Evolutionary conservation across 2,797 vertebrate genomes (phyloP).

Genomic region (Coccyzus lansbergi): DNA sequence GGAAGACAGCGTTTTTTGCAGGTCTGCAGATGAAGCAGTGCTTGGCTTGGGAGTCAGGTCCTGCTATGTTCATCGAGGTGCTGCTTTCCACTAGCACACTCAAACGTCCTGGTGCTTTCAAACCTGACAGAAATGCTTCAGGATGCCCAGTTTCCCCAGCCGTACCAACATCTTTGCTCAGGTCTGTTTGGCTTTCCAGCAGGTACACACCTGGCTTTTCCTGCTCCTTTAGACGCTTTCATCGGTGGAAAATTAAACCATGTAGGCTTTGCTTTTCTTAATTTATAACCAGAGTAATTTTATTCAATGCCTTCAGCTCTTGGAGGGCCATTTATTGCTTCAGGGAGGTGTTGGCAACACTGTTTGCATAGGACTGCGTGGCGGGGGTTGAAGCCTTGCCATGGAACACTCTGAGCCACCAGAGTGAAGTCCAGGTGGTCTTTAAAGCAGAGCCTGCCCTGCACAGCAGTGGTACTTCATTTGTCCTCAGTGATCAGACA

Average conservation of each 20-base stretch:
- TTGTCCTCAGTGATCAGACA: not conserved
- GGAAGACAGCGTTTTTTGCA: not conserved
- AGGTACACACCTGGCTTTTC: fast-evolving
- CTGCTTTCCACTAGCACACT: fast-evolving
- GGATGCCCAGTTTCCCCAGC: fast-evolving
- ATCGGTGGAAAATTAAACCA: not conserved
- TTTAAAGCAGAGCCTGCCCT: not conserved
- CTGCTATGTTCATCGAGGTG: fast-evolving
- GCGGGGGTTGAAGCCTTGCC: not conserved
- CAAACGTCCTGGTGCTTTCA: not conserved
- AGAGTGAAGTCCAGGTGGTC: fast-evolving
- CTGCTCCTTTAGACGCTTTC: not conserved
- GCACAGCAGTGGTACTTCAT: fast-evolving
- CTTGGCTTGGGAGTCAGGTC: fast-evolving
- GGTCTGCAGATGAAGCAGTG: not conserved
- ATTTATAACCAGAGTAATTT: not conserved
- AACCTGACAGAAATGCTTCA: not conserved
- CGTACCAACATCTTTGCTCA: fast-evolving
- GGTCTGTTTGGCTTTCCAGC: not conserved
- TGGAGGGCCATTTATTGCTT: fast-evolving
- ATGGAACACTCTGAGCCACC: fast-evolving
- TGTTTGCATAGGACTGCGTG: not conserved
- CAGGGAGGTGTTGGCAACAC: not conserved
- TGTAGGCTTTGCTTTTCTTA: not conserved
- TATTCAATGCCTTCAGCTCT: not conserved